These are phyloP conservation scores for Yoshiicerus persimilis DNA, from an alignment of 1,140 invertebrate species.

Conservation along the genomic window DNA sequence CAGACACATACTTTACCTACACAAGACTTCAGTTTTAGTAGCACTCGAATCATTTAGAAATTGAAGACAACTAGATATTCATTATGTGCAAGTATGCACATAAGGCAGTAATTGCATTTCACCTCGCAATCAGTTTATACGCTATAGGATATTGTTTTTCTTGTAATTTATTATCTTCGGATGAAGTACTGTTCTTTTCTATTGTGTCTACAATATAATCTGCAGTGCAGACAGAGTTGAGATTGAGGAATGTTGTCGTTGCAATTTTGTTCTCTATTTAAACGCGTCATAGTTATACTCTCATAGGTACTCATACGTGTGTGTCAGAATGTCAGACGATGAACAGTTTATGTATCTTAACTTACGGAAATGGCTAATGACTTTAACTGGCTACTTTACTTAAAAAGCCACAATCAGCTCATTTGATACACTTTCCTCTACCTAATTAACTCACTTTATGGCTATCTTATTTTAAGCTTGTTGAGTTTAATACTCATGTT, in stretches of 20 bases:
- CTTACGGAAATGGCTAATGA: background rate
- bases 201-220: background rate
- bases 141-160: background rate
- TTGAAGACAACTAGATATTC: background rate
- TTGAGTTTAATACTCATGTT: background rate
- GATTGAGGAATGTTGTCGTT: background rate
- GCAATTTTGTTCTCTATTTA: background rate
- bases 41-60: background rate
- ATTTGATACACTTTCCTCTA: conserved; percentile 1
- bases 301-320: background rate
- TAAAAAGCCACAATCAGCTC: background rate
- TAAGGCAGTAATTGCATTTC: background rate
- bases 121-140: background rate
- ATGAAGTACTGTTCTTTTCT: background rate
- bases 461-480: conserved; percentile 35
- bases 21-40: background rate
- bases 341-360: background rate
- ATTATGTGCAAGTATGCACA: no score
- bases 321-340: background rate
- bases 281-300: background rate
- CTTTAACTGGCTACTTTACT: background rate
- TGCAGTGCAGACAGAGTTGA: background rate
- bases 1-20: background rate
- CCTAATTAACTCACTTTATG: conserved; percentile 25
- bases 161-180: background rate